These are phyloP conservation scores for Sparus aurata DNA, from an alignment of 2,797 vertebrate genomes.

Conservation along the genomic window DNA sequence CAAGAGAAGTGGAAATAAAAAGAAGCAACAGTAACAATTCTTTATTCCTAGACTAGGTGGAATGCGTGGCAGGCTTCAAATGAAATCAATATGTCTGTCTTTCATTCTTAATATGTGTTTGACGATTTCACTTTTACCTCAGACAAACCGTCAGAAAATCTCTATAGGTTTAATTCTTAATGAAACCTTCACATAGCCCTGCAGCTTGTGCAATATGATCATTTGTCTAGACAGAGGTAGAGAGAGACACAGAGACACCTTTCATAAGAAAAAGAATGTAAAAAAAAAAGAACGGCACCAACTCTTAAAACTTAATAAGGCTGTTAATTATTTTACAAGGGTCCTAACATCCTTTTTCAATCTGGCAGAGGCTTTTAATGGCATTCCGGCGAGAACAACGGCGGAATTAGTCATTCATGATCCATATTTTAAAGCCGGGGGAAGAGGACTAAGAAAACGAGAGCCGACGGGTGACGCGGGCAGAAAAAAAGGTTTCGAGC, in stretches of 20 bases:
- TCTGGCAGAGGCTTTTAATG: conserved; percentile 63
- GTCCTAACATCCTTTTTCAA: conserved; percentile 67
- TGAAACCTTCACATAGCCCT: conserved; percentile 58
- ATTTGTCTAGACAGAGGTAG: conserved; percentile 62
- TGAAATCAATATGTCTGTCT: neutral
- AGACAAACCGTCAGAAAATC: conserved; percentile 40
- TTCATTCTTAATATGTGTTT: conserved; percentile 19
- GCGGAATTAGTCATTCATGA: conserved; percentile 47
- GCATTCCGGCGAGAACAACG: conserved; percentile 48
- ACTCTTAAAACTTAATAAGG: conserved; percentile 74
- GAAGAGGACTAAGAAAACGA: conserved; percentile 10
- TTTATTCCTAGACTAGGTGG: neutral
- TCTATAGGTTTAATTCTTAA: conserved; percentile 54
- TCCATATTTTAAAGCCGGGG: conserved; percentile 47
- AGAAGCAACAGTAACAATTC: conserved; percentile 1
- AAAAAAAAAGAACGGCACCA: conserved; percentile 22
- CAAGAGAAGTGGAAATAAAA: conserved; percentile 27
- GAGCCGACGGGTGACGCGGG: conserved; percentile 26
- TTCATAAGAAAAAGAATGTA: conserved; percentile 43
- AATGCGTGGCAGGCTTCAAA: neutral
- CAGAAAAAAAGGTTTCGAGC: conserved; percentile 29
- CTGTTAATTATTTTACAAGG: conserved; percentile 81
- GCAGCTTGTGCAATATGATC: conserved; percentile 50
- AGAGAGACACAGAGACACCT: conserved; percentile 51
- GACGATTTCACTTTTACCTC: conserved; percentile 36